Conservation (phyloP, 2,888 invertebrate genomes). For the Pilophorus perplexus region DNA sequence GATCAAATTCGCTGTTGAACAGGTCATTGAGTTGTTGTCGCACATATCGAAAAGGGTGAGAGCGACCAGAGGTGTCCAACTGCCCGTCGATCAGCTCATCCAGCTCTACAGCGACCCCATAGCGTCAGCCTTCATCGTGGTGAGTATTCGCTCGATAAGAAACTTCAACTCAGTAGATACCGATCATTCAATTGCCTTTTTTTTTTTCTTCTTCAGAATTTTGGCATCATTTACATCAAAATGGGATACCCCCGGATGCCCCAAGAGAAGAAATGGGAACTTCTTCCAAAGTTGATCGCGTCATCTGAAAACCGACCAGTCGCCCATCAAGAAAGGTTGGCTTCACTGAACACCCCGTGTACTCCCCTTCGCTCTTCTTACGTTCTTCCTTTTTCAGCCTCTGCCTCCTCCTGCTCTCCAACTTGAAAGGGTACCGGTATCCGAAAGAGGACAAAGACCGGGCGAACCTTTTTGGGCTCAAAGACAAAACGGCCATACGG, state of each 20-base stretch:
- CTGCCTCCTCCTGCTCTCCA: constrained; percentile 74
- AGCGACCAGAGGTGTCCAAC: constrained; percentile 75
- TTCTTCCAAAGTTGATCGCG: constrained; percentile 72
- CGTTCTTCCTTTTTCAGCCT: constrained; percentile 59
- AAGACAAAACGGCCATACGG: constrained; percentile 68
- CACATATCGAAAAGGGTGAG: constrained; percentile 89
- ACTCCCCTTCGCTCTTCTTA: constrained; percentile 3
- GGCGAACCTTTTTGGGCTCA: constrained; percentile 63
- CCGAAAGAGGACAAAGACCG: constrained; percentile 64
- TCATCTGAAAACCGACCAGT: constrained; percentile 77
- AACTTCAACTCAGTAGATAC: no score
- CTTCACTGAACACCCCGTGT: constrained; percentile 3
- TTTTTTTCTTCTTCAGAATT: constrained; percentile 68
- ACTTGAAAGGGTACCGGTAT: constrained; percentile 69
- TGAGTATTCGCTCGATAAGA: no score
- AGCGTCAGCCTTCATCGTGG: constrained; percentile 74
- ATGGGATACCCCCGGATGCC: constrained; percentile 84
- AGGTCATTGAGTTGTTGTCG: constrained; percentile 89
- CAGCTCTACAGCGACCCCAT: constrained; percentile 75
- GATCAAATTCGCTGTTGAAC: constrained; percentile 46
- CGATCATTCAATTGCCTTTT: constrained; percentile 10
- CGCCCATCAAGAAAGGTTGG: constrained; percentile 78
- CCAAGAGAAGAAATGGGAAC: constrained; percentile 68
- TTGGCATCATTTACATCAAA: constrained; percentile 89
- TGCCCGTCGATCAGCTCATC: constrained; percentile 81